These are phyloP conservation scores for Gallinago solitaria DNA, from an alignment of 2,797 vertebrate species.

Conservation along the genomic window DNA sequence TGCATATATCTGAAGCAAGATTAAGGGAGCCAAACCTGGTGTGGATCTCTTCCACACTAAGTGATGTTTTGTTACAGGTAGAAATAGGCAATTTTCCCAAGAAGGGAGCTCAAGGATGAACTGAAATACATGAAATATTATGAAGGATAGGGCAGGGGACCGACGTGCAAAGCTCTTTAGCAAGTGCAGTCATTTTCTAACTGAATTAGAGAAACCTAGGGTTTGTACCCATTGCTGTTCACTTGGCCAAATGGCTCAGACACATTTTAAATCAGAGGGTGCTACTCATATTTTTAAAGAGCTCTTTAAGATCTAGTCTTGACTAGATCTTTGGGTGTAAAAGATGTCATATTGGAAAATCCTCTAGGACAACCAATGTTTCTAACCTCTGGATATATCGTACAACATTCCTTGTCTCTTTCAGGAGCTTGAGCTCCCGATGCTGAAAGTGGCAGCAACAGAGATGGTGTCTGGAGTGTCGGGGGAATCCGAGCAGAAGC, in stretches of 20 bases:
- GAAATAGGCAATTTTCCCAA: not conserved
- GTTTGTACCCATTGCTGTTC: not conserved
- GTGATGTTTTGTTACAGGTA: not conserved
- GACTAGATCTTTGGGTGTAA: not conserved
- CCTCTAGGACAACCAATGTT: not conserved
- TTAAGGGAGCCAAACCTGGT: not conserved
- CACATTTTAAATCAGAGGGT: not conserved
- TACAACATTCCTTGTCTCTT: not conserved
- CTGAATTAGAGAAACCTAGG: not conserved
- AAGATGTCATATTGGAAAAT: not conserved
- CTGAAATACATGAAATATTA: not conserved
- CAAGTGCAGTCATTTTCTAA: not conserved
- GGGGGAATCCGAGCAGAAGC: constrained; percentile 95
- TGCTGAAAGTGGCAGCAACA: constrained; percentile 93
- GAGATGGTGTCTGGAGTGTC: constrained; percentile 96
- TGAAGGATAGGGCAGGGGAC: not conserved
- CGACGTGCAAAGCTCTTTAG: not conserved
- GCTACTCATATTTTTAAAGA: not conserved
- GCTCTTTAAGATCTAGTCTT: not conserved
- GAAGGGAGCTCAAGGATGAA: not conserved
- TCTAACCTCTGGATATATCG: not conserved
- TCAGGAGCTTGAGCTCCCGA: constrained; percentile 89
- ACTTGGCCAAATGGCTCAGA: not conserved
- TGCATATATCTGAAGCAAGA: not conserved
- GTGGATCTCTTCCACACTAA: not conserved